Conservation (phyloP, 2,797 vertebrate genomes). For the Oreortyx pictus region DNA sequence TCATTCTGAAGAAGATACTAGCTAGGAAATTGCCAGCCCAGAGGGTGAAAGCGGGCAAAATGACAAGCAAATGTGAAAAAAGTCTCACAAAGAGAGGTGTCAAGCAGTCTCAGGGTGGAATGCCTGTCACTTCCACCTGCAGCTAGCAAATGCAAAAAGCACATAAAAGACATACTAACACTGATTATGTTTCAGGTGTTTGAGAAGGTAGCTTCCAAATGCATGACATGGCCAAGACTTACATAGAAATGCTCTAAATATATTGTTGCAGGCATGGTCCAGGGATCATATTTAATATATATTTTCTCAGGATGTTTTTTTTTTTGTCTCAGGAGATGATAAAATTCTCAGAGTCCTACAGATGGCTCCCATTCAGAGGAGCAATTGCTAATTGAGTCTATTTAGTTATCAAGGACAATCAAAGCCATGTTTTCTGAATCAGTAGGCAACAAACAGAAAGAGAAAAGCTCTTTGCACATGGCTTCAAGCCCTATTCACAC, state of each 20-base stretch:
- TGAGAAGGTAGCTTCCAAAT: background rate
- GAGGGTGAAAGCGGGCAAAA: background rate
- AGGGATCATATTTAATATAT: background rate
- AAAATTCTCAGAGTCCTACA: background rate
- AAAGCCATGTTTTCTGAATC: background rate
- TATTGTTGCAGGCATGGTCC: background rate
- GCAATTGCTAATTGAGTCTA: background rate
- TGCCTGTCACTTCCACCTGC: background rate
- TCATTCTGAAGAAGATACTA: background rate
- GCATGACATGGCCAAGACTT: background rate
- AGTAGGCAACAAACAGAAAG: background rate
- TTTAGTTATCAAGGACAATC: background rate
- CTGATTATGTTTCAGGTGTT: background rate
- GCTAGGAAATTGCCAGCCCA: background rate
- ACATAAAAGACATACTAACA: background rate
- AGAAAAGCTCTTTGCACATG: background rate
- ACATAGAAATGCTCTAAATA: background rate
- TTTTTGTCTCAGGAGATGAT: background rate
- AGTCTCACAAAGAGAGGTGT: background rate
- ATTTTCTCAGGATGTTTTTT: background rate
- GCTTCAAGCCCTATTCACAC: background rate
- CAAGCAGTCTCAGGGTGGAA: background rate
- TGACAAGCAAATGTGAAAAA: background rate
- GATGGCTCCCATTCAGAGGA: background rate
- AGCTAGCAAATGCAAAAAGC: background rate